Evolutionary conservation across 2,113 vertebrate species (phyloP), one percentile per base, ranked within the genome.

Genomic region (Zosterops borbonicus): DNA sequence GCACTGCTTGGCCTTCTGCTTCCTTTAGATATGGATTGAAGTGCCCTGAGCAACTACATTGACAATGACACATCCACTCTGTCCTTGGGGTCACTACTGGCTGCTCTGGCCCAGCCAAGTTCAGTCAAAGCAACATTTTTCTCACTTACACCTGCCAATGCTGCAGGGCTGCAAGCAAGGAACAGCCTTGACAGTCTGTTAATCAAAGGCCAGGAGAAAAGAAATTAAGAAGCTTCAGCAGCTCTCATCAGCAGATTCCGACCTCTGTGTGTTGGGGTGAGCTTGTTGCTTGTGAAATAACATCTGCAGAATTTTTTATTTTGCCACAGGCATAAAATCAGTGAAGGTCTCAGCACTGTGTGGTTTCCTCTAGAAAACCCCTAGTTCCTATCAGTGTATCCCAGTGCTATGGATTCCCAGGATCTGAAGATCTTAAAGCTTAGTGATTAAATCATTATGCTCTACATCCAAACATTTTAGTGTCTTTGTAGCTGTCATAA

Each of bases 91-190:
- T 94, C 81, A 87, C 64, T 67, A 64, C 8, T 44, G 86, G n/a
- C 86, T 92, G 83, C 75, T 31, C 53, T 79, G 44, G 15, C 65
- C 52, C 31, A 37, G 75, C 4, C 91, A 69, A n/a, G 53, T 46
- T 77, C 81, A 59, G n/a, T 70, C 69, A 67, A 31, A 92, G 56
- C 56, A 75, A 78, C 47, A 84, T 87, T 77, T 81, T 31, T 95
- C 89, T 78, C 73, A 31, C 42, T 91, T 81, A 17, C 22, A 81
- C 39, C 81, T 91, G 64, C 81, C 89, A 67, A 42, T 37, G 37
- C 69, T 76, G 35, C 74, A 79, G 47, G 25, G 35, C 58, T 89
- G 37, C 22, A 74, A 59, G 31, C 0, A 1, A 71, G 62, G 49
- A 58, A 9, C 64, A 74, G 69, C 35, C 42, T 27, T 58, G 39